Percentiles rank a stretch among this genome's conserved stretches.
These are phyloP conservation scores for Aldrovandia affinis DNA, from an alignment of 2,797 vertebrate genomes.

Conservation along the genomic window DNA sequence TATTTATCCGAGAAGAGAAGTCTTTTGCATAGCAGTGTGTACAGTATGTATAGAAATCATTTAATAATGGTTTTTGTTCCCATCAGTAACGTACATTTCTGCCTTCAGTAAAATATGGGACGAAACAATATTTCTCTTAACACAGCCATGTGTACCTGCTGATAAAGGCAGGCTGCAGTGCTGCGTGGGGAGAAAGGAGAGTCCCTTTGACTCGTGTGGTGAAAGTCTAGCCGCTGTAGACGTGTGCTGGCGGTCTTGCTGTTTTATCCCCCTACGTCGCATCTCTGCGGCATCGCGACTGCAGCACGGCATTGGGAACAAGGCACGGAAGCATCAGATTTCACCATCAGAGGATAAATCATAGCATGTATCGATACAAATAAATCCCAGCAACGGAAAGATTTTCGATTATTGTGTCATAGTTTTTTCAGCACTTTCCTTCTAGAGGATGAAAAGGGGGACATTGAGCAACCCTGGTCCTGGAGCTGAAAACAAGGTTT, in stretches of 20 bases:
- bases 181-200: not conserved
- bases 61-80: too few species aligned
- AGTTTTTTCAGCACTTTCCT: too few species aligned
- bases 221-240: not conserved
- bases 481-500: too few species aligned
- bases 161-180: not conserved
- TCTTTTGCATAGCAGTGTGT: too few species aligned
- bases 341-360: not conserved
- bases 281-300: not conserved
- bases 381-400: not conserved
- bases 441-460: too few species aligned
- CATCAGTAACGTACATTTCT: too few species aligned
- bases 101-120: too few species aligned
- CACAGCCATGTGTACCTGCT: too few species aligned
- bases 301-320: not conserved
- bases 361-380: not conserved
- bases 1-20: too few species aligned
- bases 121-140: too few species aligned
- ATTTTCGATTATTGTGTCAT: not conserved
- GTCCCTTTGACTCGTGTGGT: not conserved
- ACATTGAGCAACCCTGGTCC: too few species aligned
- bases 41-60: too few species aligned
- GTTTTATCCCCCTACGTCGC: not conserved
- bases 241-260: not conserved
- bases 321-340: not conserved